Evolutionary conservation across 2,888 invertebrate species (phyloP).

Genomic region (Andrena bucephala): DNA sequence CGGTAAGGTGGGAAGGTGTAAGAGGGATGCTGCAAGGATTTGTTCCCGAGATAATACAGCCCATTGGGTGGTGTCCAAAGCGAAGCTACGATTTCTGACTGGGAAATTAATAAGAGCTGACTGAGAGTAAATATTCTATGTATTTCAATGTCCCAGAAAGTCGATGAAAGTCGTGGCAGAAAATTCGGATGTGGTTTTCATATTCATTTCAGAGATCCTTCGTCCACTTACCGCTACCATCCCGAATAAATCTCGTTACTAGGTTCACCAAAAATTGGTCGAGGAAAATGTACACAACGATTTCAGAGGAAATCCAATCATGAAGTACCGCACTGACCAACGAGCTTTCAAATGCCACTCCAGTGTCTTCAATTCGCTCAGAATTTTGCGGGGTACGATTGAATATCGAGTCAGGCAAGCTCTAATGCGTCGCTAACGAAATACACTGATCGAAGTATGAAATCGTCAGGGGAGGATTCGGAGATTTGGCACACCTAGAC

Average conservation of each 20-base stretch:
- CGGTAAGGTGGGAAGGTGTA: background rate
- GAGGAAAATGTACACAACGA: background rate
- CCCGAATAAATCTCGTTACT: too few relatives aligned
- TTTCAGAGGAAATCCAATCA: too few relatives aligned
- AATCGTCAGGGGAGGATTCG: background rate
- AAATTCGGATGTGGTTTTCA: too few relatives aligned
- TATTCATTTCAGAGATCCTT: too few relatives aligned
- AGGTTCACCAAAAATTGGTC: background rate
- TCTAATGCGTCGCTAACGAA: background rate
- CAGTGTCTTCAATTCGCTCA: too few relatives aligned
- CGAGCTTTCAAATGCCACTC: too few relatives aligned
- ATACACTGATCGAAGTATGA: background rate
- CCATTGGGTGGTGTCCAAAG: background rate
- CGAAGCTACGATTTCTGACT: background rate
- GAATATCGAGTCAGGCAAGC: background rate
- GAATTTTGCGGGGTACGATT: background rate
- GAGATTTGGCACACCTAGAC: too few relatives aligned
- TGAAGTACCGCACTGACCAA: too few relatives aligned
- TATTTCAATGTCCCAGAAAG: too few relatives aligned
- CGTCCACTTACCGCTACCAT: too few relatives aligned
- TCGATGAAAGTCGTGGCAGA: too few relatives aligned
- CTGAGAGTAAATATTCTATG: too few relatives aligned
- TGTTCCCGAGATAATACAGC: slow-evolving; percentile 25
- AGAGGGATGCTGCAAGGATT: background rate
- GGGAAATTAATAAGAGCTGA: background rate